A percentile compares a stretch with the other conserved stretches of the same genome.
These are phyloP conservation scores for Hozukius guyotensis DNA, from an alignment of 2,797 vertebrate genomes.

Conservation along the genomic window DNA sequence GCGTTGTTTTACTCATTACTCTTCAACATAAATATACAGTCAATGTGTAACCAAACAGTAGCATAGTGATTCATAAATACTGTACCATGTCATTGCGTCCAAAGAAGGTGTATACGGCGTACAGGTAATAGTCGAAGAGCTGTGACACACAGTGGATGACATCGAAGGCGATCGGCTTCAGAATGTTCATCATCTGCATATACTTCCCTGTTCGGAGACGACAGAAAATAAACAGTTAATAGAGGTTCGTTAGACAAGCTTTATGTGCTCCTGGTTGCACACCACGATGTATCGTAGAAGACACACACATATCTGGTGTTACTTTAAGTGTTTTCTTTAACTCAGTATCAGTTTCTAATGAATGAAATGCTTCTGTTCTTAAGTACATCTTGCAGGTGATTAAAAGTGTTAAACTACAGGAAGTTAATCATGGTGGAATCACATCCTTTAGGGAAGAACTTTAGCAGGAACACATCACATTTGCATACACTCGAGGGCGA, in stretches of 20 bases:
- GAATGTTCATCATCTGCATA: constrained; percentile 99
- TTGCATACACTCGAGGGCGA: constrained; percentile 47
- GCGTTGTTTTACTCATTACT: background rate
- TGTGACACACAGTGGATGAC: constrained; percentile 99
- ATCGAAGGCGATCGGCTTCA: constrained; percentile 98
- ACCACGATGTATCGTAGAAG: too few species aligned
- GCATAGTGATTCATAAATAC: constrained; percentile 18
- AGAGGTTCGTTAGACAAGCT: background rate
- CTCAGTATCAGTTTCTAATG: background rate
- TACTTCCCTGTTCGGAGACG: constrained; percentile 88
- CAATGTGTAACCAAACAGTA: background rate
- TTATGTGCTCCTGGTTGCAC: background rate
- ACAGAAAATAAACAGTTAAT: background rate
- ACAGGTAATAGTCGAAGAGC: constrained; percentile 98
- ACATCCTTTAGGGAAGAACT: constrained; percentile 24
- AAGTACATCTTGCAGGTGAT: constrained; percentile 11
- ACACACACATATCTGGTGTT: background rate
- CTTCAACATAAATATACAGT: background rate
- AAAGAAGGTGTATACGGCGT: constrained; percentile 97
- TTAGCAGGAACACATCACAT: constrained; percentile 30
- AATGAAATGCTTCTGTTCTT: background rate
- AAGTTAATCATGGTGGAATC: constrained; percentile 34
- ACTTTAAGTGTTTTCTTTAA: background rate
- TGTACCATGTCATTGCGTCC: constrained; percentile 96
- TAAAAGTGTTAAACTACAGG: constrained; percentile 15